Conservation (phyloP, 1,140 invertebrate species). For the Luehdorfia chinensis region DNA sequence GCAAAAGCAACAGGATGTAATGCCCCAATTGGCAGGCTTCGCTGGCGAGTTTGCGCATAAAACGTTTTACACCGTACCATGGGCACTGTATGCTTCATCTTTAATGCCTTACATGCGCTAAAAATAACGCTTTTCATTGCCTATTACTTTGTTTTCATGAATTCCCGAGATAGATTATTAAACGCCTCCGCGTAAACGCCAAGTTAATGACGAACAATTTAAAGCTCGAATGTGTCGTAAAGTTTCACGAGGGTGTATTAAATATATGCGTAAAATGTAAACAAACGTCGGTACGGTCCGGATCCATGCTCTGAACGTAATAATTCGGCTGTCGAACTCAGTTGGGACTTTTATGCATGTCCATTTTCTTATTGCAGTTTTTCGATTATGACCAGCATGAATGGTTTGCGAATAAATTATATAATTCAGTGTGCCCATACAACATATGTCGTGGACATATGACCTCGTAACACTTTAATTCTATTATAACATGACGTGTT, state of each 20-base stretch:
- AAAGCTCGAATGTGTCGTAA: constrained; percentile 1
- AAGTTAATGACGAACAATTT: constrained; percentile 2
- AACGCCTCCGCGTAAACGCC: constrained; percentile 1
- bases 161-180: constrained; percentile 10
- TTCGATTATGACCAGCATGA: not conserved
- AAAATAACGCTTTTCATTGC: constrained; percentile 1
- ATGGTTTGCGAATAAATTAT: constrained; percentile 6
- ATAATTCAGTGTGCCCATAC: constrained; percentile 3
- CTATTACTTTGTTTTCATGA: constrained; percentile 11
- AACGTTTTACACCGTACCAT: not conserved
- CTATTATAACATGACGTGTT: too few relatives aligned
- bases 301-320: not conserved
- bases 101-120: constrained; percentile 10
- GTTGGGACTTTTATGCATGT: constrained; percentile 2
- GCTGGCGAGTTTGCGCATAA: not conserved
- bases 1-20: not conserved
- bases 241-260: not conserved
- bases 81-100: not conserved
- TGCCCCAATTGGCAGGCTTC: not conserved
- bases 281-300: constrained; percentile 5
- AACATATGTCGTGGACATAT: too few relatives aligned
- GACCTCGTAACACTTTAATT: constrained; percentile 6
- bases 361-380: too few relatives aligned
- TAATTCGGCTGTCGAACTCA: not conserved
- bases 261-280: constrained; percentile 1